These are phyloP conservation scores for Drosophila prolongata DNA, from an alignment of 2,888 invertebrate species.

Conservation along the genomic window DNA sequence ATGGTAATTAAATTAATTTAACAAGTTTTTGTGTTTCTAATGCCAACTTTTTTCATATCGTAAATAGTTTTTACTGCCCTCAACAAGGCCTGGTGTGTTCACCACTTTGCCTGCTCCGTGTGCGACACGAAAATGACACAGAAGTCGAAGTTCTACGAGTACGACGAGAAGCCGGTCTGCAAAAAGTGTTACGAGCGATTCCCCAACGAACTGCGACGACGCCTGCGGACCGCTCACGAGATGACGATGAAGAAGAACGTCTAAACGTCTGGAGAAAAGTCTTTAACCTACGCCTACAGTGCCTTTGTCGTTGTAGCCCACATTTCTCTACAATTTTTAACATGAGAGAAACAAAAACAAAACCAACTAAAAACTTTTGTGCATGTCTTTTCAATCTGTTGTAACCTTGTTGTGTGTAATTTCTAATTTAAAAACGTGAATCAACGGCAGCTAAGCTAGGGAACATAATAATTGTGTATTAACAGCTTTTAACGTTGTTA, in stretches of 20 bases:
- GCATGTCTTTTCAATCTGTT: conserved; percentile 29
- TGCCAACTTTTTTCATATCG: neutral
- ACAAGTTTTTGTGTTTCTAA: neutral
- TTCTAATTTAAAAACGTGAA: conserved; percentile 40
- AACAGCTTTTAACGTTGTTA: conserved; percentile 70
- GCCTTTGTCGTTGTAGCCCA: conserved; percentile 49
- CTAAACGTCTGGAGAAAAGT: conserved; percentile 41
- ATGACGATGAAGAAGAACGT: conserved; percentile 87
- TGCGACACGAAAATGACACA: conserved; percentile 98
- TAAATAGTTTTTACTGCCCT: conserved; percentile 96
- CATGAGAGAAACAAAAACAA: conserved; percentile 14
- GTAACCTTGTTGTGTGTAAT: conserved; percentile 58
- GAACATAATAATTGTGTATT: conserved; percentile 49
- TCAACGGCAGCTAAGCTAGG: conserved; percentile 43
- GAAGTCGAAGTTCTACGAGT: conserved; percentile 99
- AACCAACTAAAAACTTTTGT: conserved; percentile 28
- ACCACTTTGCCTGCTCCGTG: conserved; percentile 98
- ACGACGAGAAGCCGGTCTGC: conserved; percentile 99
- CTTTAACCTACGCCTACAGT: conserved; percentile 52
- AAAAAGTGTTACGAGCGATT: conserved; percentile 99
- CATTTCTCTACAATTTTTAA: conserved; percentile 22
- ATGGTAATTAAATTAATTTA: conserved; percentile 89
- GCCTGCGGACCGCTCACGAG: conserved; percentile 95
- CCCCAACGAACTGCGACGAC: conserved; percentile 95
- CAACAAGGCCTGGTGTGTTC: conserved; percentile 99